Base-by-base conservation (phyloP, 2,797 vertebrate genomes). In the Trichosurus vulpecula region DNA sequence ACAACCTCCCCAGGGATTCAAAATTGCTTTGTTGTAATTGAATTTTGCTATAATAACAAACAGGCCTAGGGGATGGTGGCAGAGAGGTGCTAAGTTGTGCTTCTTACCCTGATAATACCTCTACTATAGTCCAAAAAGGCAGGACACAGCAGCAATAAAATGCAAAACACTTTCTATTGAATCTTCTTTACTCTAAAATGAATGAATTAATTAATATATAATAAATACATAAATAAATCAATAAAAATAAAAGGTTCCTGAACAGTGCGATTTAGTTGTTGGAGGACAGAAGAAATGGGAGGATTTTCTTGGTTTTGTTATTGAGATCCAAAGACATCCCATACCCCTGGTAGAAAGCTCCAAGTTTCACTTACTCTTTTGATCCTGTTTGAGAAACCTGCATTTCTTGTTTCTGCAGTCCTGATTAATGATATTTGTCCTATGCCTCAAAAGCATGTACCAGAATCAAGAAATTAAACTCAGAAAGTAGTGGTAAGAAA, bases 391-490 rank as follows among this genome's bases (percentile, higher is more conserved):
- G 53, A 61, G 52, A 94, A 93, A 90, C 2, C 8, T n/a, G 29
- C 16, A 35, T 54, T 87, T 29, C 41, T n/a, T 11, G 16, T 57
- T 53, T 95, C 35, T 94, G 54, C 90, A 53, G 47, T 30, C 29
- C 3, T 29, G 19, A 41, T 2, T 25, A 27, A 61, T n/a, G 54
- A 56, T 12, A 31, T n/a, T 90, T 91, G 47, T 14, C 35, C 56
- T 52, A 92, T 54, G 10, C n/a, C 2, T 41, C 19, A 55, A 55
- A 91, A 74, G 52, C 41, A 52, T 35, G 41, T 58, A 53, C 35
- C 1, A 53, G 8, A 55, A 61, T 94, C 94, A 90, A 95, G 54
- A 94, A 96, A 93, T 54, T 51, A 92, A 55, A 90, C 47, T 54
- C 54, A 91, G 19, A 94, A n/a, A 92, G 54, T 54, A n/a, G 92